A percentile compares a stretch with the other conserved stretches of the same genome.
These are phyloP conservation scores for Orientallactaga bullata DNA, from an alignment of 2,113 vertebrate species.

Conservation along the genomic window DNA sequence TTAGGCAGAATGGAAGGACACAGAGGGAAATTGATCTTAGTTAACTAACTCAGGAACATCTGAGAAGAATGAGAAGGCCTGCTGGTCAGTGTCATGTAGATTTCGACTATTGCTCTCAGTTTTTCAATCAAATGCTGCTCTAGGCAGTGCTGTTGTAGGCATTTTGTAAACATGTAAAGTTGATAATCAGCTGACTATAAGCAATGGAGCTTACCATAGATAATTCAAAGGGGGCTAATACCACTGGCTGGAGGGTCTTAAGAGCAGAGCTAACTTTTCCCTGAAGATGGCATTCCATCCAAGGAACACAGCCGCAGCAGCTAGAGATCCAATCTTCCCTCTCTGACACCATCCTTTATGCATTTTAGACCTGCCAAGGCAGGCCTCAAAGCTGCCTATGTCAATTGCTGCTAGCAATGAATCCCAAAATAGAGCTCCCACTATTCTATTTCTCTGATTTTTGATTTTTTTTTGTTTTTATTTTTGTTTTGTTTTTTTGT, in stretches of 20 bases:
- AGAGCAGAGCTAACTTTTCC: background rate
- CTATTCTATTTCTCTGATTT: background rate
- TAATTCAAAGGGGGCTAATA: background rate
- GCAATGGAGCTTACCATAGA: background rate
- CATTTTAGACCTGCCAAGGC: background rate
- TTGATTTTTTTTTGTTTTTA: too few species aligned
- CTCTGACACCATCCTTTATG: background rate
- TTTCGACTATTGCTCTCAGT: background rate
- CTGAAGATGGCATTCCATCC: background rate
- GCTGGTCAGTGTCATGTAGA: background rate
- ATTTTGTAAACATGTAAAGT: background rate
- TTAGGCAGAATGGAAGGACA: too few species aligned
- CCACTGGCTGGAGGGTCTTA: background rate
- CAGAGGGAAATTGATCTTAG: too few species aligned
- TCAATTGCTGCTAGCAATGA: background rate
- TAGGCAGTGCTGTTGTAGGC: background rate
- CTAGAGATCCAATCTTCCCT: background rate
- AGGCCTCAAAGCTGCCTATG: background rate
- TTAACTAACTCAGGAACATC: background rate
- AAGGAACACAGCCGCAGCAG: background rate
- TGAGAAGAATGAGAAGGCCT: background rate
- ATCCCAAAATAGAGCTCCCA: background rate
- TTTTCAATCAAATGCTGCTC: background rate
- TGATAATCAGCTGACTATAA: background rate
- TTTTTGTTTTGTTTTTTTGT: too few species aligned